These are phyloP conservation scores for Amazona vittata DNA, from an alignment of 2,113 vertebrate genomes.

Conservation along the genomic window DNA sequence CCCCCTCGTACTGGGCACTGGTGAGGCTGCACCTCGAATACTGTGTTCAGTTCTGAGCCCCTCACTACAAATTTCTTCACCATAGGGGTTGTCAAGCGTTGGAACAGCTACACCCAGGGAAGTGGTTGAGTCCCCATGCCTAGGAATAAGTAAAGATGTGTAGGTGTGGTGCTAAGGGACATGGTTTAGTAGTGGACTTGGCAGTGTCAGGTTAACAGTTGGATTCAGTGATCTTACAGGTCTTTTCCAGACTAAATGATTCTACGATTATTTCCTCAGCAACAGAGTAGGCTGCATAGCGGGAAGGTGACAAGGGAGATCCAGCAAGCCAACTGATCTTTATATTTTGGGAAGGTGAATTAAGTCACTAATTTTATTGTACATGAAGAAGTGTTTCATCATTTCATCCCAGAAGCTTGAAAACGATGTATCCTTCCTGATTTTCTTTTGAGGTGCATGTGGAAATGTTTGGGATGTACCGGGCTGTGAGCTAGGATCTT, in stretches of 20 bases:
- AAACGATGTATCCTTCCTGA: background rate
- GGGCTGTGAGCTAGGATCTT: background rate
- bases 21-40: background rate
- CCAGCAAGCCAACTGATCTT: background rate
- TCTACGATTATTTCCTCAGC: background rate
- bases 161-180: background rate
- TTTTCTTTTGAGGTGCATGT: background rate
- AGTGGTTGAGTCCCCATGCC: background rate
- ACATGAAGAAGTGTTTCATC: background rate
- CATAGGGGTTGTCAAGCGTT: background rate
- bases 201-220: background rate
- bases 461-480: background rate
- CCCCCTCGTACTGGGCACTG: accelerated
- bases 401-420: background rate
- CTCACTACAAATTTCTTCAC: background rate
- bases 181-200: background rate
- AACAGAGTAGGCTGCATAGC: background rate
- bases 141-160: background rate
- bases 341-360: background rate
- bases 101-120: background rate
- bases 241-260: background rate
- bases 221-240: background rate
- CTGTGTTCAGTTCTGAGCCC: background rate
- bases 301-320: background rate
- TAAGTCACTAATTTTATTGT: background rate